Percentiles rank a stretch among this genome's conserved stretches.
phyloP scores from a whole-genome alignment of 2,113 vertebrate species.

The Anser cygnoides region DNA sequence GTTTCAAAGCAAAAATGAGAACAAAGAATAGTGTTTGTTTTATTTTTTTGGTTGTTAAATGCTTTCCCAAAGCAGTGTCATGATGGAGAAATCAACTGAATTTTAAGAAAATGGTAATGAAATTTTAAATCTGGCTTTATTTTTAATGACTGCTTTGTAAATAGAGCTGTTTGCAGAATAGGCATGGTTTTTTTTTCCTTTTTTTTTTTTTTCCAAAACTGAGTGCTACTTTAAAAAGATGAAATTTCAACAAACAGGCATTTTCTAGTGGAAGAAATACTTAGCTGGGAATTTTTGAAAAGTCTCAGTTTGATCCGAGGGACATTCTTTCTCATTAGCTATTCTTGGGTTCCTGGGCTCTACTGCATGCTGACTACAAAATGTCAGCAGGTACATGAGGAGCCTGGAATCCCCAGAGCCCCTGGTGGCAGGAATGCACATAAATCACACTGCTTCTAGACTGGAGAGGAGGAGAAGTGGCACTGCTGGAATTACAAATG shows the following conservation, averaged over 20 bases:
- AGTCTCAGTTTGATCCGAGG: background rate
- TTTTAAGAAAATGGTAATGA: background rate
- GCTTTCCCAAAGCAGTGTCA: background rate
- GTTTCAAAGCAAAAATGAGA: background rate
- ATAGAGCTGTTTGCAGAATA: background rate
- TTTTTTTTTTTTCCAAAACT: background rate
- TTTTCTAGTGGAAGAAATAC: background rate
- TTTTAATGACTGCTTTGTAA: background rate
- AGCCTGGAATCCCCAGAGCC: background rate
- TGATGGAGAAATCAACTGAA: background rate
- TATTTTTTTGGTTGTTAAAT: background rate
- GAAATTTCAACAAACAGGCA: background rate
- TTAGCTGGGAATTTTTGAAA: background rate
- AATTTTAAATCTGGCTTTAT: background rate
- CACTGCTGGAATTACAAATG: constrained; percentile 1
- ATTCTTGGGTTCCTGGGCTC: background rate
- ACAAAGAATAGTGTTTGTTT: background rate
- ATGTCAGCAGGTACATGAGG: background rate
- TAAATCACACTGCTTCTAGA: background rate
- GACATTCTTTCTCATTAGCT: background rate
- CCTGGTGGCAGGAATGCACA: background rate
- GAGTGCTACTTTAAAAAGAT: background rate
- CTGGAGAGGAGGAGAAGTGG: background rate
- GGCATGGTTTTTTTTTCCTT: background rate
- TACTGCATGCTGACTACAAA: background rate